phyloP scores from a whole-genome alignment of 2,888 invertebrate species.

The Caenorhabditis angaria region DNA sequence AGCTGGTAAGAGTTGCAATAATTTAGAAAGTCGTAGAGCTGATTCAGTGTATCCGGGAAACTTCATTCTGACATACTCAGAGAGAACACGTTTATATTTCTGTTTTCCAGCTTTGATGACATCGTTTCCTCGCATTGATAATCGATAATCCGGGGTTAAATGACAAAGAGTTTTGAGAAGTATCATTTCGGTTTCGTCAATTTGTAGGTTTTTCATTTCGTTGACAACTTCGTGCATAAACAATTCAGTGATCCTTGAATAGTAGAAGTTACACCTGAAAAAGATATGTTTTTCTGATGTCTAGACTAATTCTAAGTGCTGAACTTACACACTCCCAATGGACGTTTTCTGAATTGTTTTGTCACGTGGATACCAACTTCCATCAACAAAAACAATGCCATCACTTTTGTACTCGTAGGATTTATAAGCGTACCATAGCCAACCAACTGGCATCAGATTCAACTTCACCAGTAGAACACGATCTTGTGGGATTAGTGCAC shows the following conservation, averaged over 20 bases:
- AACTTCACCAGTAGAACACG: conserved; percentile 14
- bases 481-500: conserved; percentile 15
- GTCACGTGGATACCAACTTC: conserved; percentile 35
- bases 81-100: conserved; percentile 21
- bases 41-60: conserved; percentile 12
- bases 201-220: conserved; percentile 24
- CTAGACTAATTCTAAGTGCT: not conserved
- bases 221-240: conserved; percentile 41
- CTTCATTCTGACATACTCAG: conserved; percentile 30
- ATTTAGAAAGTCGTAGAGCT: conserved; percentile 1
- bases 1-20: conserved; percentile 28
- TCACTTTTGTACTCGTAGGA: conserved; percentile 20
- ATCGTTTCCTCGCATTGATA: conserved; percentile 12
- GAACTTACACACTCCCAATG: conserved; percentile 9
- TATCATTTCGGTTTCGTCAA: conserved; percentile 37
- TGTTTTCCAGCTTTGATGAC: conserved; percentile 13
- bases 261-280: conserved; percentile 38
- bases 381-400: conserved; percentile 44
- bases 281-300: not conserved
- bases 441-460: conserved; percentile 42
- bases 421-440: conserved; percentile 45
- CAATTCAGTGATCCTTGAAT: conserved; percentile 28
- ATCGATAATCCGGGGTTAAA: conserved; percentile 19
- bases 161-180: conserved; percentile 30
- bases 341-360: conserved; percentile 19